Evolutionary conservation across 1,140 invertebrate genomes (phyloP), one percentile per base, ranked within the genome.

Genomic region (Tetranychus cinnabarinus): DNA sequence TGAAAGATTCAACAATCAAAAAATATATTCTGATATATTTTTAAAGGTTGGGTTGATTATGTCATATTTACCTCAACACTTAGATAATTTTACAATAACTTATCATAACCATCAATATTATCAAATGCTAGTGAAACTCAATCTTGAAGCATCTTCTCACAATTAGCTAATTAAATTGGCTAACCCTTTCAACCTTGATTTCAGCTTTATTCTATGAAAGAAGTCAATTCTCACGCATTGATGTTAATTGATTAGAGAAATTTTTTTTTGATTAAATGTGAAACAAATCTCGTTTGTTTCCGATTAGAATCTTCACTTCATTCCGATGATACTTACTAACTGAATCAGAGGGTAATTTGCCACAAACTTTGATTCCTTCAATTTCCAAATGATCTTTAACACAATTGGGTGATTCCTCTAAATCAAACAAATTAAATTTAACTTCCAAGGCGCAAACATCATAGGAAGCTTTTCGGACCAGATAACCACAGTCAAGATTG

Each of bases 381-480:
- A 68, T 67, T 42, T 66, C 48, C 3, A 68, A 48, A 47, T 63
- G 66, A 57, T 68, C 67, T 37, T 67, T 68, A 2, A 23, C 8
- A 36, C 67, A 68, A 46, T 67, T 61, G 3, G 50, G 52, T 4
- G 67, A 67, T 48, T 68, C 64, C 59, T 68, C 67, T 8, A 68
- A 36, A 39, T 66, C 62, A 48, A 68, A 68, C 1, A 60, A 52
- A 47, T 65, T 64, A 56, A 65, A 68, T n/a, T 62, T 63, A 6
- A 68, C 60, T 48, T 68, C 67, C 1, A 68, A 39, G 6, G 67
- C 66, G 55, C 67, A 68, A 10, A 68, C 61, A 39, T 67, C 61
- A 31, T 59, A 65, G 13, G 58, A 60, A 10, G 54, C 59, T 37
- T 67, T 66, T 34, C 62, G 57, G 2, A 68, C 56, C 1, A 62